phyloP scores from a whole-genome alignment of 2,113 vertebrate species.

The Dipodomys spectabilis region DNA sequence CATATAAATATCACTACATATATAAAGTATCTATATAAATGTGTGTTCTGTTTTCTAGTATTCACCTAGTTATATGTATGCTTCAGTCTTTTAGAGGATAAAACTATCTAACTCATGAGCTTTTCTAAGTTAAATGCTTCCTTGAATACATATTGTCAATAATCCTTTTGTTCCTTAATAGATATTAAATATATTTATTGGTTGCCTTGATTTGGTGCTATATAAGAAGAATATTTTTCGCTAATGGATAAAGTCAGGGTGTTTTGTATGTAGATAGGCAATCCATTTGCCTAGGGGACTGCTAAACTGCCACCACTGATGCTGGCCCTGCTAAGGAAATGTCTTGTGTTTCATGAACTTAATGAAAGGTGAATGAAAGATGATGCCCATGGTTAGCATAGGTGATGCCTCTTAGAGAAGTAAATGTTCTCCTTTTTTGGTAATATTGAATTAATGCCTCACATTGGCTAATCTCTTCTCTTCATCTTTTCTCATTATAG shows the following conservation, averaged over 20 bases:
- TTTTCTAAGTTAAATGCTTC: background rate
- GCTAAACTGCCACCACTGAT: background rate
- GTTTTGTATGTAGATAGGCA: background rate
- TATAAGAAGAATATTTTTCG: background rate
- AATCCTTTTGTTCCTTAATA: background rate
- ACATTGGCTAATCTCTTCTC: slow-evolving; percentile 72
- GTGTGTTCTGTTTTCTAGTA: background rate
- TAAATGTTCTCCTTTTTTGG: slow-evolving; percentile 85
- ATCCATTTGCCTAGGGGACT: background rate
- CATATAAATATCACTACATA: background rate
- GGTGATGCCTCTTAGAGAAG: slow-evolving; percentile 67
- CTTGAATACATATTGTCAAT: background rate
- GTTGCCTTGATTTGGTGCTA: background rate
- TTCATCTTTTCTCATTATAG: slow-evolving; percentile 76
- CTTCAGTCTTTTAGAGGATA: slow-evolving; percentile 14
- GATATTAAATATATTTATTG: background rate
- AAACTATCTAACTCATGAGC: background rate
- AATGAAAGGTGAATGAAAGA: background rate
- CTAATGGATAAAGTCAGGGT: background rate
- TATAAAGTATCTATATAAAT: background rate
- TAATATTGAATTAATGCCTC: slow-evolving; percentile 78
- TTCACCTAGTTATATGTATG: background rate
- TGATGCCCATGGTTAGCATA: background rate
- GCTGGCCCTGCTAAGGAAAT: slow-evolving; percentile 58
- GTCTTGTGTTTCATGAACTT: slow-evolving; percentile 45